These are phyloP conservation scores for Cephus pygmeus DNA, from an alignment of 2,888 invertebrate genomes.

Conservation along the genomic window DNA sequence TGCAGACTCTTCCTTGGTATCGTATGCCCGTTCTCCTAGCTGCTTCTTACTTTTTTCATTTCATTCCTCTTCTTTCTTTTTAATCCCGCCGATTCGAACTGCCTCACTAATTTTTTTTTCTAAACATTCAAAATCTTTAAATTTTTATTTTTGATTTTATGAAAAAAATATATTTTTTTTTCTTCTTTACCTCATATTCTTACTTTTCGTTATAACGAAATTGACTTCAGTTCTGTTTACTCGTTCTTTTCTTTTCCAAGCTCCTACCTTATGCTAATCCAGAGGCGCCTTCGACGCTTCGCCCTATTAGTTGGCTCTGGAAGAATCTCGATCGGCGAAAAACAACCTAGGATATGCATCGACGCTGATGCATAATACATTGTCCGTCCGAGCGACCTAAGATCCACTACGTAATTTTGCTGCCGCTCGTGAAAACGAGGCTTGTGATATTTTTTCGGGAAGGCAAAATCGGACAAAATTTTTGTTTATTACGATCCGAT, in stretches of 20 bases:
- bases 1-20: not conserved
- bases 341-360: not conserved
- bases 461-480: not conserved
- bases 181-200: too few species aligned
- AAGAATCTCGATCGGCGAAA: not conserved
- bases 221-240: not conserved
- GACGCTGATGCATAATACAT: not conserved
- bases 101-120: not conserved
- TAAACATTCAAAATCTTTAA: not conserved
- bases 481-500: not conserved
- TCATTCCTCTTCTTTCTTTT: not conserved
- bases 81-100: not conserved
- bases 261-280: not conserved
- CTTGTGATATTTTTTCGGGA: not conserved
- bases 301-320: not conserved
- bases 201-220: not conserved
- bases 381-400: not conserved
- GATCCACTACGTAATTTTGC: not conserved
- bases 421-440: not conserved
- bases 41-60: not conserved
- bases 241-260: not conserved
- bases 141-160: not conserved
- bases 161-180: not conserved
- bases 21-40: not conserved
- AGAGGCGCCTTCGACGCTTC: not conserved